Base-by-base conservation (phyloP, 2,113 vertebrate genomes). In the Malaclemys terrapin region DNA sequence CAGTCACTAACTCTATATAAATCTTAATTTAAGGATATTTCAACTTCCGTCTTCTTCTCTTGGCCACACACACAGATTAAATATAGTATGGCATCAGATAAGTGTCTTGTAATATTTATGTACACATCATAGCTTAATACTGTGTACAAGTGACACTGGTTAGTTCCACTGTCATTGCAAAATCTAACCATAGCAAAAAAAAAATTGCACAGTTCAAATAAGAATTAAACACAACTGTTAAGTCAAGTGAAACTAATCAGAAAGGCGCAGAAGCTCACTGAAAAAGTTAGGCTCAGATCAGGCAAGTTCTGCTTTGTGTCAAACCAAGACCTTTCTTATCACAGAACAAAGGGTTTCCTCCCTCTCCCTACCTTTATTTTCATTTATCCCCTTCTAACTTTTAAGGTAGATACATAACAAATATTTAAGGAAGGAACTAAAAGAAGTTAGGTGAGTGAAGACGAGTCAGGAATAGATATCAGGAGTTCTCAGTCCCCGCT, bases 31-130 rank as follows among this genome's bases (percentile, higher is more conserved):
- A 52, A 14, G 8, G 27, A 4, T 17, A 53, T 81, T 25, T 20
- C 1, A 87, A 53, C 1, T 8, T n/a, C 1, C 20, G 13, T 22
- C 5, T 42, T 1, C 14, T 52, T 38, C 19, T 17, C 42, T 62
- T 75, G 35, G 38, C 20, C 38, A 42, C 38, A 75, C n/a, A 75
- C 69, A 75, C 10, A 42, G 38, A 75, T 75, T 75, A 75, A 75
- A 75, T 9, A 24, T 42, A 24, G 19, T n/a, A 72, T 38, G 35
- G 19, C 65, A 72, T 72, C n/a, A 38, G 31, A 8, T 38, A 72
- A 69, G 3, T 72, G 57, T 59, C 27, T 38, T 38, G 19, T 72
- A 19, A 72, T 72, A n/a, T 72, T 72, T n/a, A 72, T 72, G 19
- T 38, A 72, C 19, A 72, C 65, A 19, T 72, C 5, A 13, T 59